Evolutionary conservation across 2,888 invertebrate genomes (phyloP).

Genomic region (Auanema freiburgensis): DNA sequence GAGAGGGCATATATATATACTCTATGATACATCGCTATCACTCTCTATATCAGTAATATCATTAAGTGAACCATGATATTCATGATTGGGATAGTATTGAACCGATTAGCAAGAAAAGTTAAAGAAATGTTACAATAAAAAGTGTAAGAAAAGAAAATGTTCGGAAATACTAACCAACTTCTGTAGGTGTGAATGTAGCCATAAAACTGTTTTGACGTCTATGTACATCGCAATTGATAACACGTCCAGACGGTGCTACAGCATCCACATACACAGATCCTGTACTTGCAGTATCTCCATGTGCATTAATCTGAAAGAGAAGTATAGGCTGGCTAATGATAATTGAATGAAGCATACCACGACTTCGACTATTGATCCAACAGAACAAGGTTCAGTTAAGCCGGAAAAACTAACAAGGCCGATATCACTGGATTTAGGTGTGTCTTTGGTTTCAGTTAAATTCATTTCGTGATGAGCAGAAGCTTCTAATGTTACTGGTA

Average conservation of each 20-base stretch:
- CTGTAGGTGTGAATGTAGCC: constrained; percentile 94
- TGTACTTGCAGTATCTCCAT: constrained; percentile 71
- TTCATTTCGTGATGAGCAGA: constrained; percentile 39
- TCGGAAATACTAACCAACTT: constrained; percentile 75
- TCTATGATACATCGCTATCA: no score
- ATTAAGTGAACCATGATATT: constrained; percentile 1
- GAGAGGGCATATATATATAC: no score
- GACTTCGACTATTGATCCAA: constrained; percentile 92
- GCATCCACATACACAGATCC: constrained; percentile 88
- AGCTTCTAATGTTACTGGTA: constrained; percentile 32
- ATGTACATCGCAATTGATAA: constrained; percentile 76
- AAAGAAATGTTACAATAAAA: neutral
- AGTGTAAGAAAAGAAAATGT: neutral
- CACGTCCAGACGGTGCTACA: constrained; percentile 83
- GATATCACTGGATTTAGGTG: constrained; percentile 26
- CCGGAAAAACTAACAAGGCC: constrained; percentile 72
- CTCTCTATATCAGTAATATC: no score
- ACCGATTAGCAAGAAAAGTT: neutral
- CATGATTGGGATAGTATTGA: neutral
- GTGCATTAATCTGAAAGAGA: constrained; percentile 70
- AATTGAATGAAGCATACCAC: constrained; percentile 70
- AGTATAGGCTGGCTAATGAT: neutral
- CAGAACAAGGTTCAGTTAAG: constrained; percentile 86
- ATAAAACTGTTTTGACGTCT: constrained; percentile 80
- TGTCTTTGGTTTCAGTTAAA: constrained; percentile 11